Base-by-base conservation (phyloP, 2,113 vertebrate species). In the Rhabdomys dilectus region DNA sequence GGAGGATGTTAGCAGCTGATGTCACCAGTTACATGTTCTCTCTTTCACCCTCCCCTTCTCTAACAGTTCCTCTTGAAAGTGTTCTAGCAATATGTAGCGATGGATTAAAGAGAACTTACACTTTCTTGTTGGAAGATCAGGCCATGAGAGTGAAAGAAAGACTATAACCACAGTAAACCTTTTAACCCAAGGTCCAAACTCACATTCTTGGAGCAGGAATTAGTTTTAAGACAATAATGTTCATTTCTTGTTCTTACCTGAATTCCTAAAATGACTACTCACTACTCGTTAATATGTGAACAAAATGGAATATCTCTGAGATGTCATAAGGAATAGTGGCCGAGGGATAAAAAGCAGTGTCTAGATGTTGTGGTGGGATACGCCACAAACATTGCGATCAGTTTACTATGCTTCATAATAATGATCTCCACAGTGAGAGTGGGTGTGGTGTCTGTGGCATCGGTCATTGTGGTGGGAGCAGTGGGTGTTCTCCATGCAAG, bases 51-150 rank as follows among this genome's bases (percentile, higher is more conserved):
- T 39, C 4, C 2, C 15, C 42, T 68, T 56, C 26, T 4, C 15
- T n/a, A 5, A 10, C 10, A 22, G 13, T 0, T 4, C 45, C 53
- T 5, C 10, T 31, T 24, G 39, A 34, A 48, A 1, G 0, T 53
- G 45, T 42, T 39, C 31, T 11, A 8, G 24, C 31, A 36, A 34
- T 12, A 16, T 0, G 0, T 73, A 70, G 10, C 0, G 2, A 7
- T 60, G 36, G 76, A 42, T 29, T 11, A 88, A 24, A n/a, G 15
- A 66, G 13, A 53, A 56, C 36, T 53, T 34, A 48, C 21, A 53
- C 26, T 78, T 77, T 58, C 22, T 0, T n/a, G 7, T 53, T 76
- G 81, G 68, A n/a, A 78, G 34, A 29, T 51, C 12, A 90, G 4
- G 3, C 5, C 12, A 13, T 76, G 11, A 16, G 12, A n/a, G 26